Evolutionary conservation across 2,113 vertebrate species (phyloP), one percentile per base, ranked within the genome.

Genomic region (Pogona vitticeps): DNA sequence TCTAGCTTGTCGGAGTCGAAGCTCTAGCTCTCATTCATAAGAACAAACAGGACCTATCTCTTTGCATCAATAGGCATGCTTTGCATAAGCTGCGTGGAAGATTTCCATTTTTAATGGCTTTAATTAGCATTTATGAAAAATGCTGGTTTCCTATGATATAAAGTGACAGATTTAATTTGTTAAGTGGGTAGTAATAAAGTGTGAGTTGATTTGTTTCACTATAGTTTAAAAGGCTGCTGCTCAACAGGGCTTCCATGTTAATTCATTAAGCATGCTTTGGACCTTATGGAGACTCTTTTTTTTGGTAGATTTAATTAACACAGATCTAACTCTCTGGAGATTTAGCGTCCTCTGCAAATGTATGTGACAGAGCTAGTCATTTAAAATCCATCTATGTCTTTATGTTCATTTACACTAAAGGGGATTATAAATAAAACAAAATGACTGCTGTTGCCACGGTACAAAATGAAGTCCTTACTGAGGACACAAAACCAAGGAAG

Each of bases 131-230:
- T 94, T 94, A 87, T 93, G 87, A 89, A 94, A 93, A 95, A 91
- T 84, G 83, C 84, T 90, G 90, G 90, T 94, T 95, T 94, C 92
- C 92, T 90, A 92, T 91, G 90, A 91, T 94, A 92, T 90, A 95
- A 95, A 94, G 92, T 10, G 84, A 94, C 94, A 94, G 92, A 95
- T 94, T 94, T 95, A 95, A 95, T 94, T 94, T 92, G 90, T 94
- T 94, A 95, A 95, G 92, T 95, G 95, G 94, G 85, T 94, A 93
- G 92, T 94, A 94, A 95, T 95, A 94, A 93, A 92, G 92, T 92
- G 86, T 88, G 91, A 80, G 89, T 93, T 93, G 94, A 95, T 95
- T 94, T 94, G 93, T 95, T 95, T 95, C 93, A 94, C 82, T 0
- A 12, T 86, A 93, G 91, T 95, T 95, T 93, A 93, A 94, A 95